phyloP scores from a whole-genome alignment of 92 coral and sea anemone genomes.

The Umimayanthus kanabou region DNA sequence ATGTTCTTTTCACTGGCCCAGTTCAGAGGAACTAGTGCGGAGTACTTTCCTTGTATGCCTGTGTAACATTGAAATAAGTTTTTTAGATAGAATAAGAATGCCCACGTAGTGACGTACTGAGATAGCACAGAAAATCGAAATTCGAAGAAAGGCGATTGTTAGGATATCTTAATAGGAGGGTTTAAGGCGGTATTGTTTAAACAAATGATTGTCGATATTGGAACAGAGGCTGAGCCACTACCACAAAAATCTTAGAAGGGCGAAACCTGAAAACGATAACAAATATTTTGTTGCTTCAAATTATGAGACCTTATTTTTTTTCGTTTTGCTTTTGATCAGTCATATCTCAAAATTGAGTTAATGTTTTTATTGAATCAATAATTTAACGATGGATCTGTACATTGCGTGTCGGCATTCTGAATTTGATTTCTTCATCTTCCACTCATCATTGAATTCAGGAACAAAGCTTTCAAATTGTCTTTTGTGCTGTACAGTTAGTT shows the following conservation, averaged over 20 bases:
- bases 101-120: background rate
- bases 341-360: background rate
- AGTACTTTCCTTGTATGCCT: too few species aligned
- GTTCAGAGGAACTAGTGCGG: too few species aligned
- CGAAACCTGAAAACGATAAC: background rate
- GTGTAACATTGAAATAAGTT: too few species aligned
- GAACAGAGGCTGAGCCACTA: background rate
- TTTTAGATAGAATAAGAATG: too few species aligned
- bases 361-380: background rate
- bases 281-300: background rate
- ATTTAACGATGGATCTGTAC: background rate
- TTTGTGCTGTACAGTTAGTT: constrained; percentile 26
- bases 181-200: constrained; percentile 2
- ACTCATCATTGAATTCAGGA: background rate
- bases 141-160: background rate
- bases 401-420: constrained; percentile 41
- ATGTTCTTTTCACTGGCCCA: background rate
- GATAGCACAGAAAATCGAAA: background rate
- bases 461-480: background rate
- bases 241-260: background rate
- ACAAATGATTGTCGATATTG: constrained; percentile 2
- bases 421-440: constrained; percentile 10
- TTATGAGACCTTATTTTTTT: too few species aligned
- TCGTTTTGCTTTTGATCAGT: too few species aligned
- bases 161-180: background rate